These are phyloP conservation scores for Percina caprodes DNA, from an alignment of 2,113 vertebrate species.

Conservation along the genomic window DNA sequence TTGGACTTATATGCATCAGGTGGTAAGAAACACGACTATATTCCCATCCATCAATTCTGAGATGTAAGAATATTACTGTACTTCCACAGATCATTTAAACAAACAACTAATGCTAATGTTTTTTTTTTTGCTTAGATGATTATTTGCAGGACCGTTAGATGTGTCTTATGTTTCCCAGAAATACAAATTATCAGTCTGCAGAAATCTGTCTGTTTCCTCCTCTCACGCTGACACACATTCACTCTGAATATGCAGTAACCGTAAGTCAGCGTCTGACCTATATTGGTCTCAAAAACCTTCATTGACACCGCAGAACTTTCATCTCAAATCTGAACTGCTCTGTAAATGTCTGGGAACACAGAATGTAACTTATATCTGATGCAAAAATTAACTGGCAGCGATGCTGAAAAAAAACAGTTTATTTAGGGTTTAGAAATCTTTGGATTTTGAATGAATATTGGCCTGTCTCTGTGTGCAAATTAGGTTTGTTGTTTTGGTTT, in stretches of 20 bases:
- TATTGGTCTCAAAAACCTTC: constrained; percentile 2
- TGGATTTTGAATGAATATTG: not conserved
- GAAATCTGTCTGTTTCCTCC: not conserved
- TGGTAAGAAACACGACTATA: not conserved
- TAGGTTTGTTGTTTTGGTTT: not conserved
- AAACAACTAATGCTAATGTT: not conserved
- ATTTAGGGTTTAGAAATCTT: not conserved
- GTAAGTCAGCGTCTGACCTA: constrained; percentile 11
- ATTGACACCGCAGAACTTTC: not conserved
- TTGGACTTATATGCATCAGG: not conserved
- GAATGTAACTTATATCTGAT: not conserved
- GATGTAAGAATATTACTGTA: not conserved
- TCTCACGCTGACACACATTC: not conserved
- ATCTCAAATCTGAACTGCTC: not conserved
- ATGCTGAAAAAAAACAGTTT: not conserved
- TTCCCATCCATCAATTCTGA: too few species aligned
- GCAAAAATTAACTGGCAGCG: not conserved
- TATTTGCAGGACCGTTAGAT: not conserved
- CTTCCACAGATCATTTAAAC: not conserved
- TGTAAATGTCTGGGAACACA: constrained; percentile 7
- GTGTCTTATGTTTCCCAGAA: constrained; percentile 8
- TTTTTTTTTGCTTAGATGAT: not conserved
- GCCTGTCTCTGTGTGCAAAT: not conserved
- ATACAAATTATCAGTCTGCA: not conserved
- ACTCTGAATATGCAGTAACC: not conserved